phyloP scores from a whole-genome alignment of 1,140 invertebrate species.

The Anoplophora glabripennis region DNA sequence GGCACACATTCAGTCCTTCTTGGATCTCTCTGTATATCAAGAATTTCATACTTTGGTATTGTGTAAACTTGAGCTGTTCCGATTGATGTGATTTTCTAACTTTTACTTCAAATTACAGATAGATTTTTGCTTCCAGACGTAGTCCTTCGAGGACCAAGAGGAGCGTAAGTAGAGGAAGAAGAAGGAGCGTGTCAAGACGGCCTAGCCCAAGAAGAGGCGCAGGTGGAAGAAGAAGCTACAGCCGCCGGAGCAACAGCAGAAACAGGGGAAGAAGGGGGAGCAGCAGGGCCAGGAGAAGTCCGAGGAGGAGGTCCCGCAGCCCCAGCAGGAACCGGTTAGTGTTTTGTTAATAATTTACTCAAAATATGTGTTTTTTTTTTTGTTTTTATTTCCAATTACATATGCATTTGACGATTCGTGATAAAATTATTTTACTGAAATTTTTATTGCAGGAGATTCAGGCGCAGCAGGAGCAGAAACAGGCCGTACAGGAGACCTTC shows the following conservation, averaged over 20 bases:
- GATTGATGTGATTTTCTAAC: slow-evolving; percentile 13
- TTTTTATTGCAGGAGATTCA: slow-evolving; percentile 29
- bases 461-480: slow-evolving; percentile 39
- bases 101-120: slow-evolving; percentile 37
- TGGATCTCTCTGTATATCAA: no score
- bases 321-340: slow-evolving; percentile 47
- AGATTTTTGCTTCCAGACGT: slow-evolving; percentile 33
- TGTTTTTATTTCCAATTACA: no score
- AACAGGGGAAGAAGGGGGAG: slow-evolving; percentile 27
- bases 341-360: slow-evolving; percentile 1
- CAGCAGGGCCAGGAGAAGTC: slow-evolving; percentile 28
- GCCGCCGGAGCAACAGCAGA: slow-evolving; percentile 23
- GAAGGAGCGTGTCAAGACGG: slow-evolving; percentile 36
- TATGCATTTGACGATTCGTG: no score
- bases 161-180: slow-evolving; percentile 23
- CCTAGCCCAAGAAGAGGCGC: slow-evolving; percentile 38
- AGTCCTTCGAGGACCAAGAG: slow-evolving; percentile 34
- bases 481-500: slow-evolving; percentile 31
- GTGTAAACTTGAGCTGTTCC: neutral
- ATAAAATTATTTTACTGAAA: neutral
- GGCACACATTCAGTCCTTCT: no score
- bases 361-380: neutral
- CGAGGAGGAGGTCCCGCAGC: slow-evolving; percentile 40
- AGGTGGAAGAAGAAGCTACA: slow-evolving; percentile 27
- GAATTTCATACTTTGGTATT: neutral